These are phyloP conservation scores for Synanceia verrucosa DNA, from an alignment of 2,797 vertebrate genomes.

Conservation along the genomic window DNA sequence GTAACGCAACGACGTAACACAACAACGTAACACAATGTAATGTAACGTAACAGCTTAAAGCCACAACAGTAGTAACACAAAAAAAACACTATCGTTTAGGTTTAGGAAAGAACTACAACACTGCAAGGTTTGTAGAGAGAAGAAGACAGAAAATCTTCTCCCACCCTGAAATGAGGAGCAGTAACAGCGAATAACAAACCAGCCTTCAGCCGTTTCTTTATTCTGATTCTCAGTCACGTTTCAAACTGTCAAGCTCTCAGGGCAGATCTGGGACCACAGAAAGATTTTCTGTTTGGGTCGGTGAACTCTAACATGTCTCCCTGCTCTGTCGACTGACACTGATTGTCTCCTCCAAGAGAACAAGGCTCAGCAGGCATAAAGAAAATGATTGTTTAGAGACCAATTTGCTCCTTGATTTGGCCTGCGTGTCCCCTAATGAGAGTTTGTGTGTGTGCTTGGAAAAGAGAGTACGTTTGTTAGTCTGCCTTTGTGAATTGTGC, in stretches of 20 bases:
- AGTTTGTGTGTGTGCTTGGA: not conserved
- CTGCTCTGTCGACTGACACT: constrained; percentile 23
- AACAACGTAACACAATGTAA: too few relatives aligned
- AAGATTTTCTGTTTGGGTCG: not conserved
- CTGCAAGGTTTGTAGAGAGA: too few relatives aligned
- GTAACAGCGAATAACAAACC: not conserved
- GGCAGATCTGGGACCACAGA: not conserved
- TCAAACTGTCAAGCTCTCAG: not conserved
- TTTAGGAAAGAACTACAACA: too few relatives aligned
- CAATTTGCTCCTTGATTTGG: constrained; percentile 40
- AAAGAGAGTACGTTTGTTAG: not conserved
- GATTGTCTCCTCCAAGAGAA: constrained; percentile 31
- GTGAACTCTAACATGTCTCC: not conserved
- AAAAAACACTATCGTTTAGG: too few relatives aligned
- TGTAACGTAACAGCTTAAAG: too few relatives aligned
- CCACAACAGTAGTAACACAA: too few relatives aligned
- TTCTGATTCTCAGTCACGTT: constrained; percentile 5
- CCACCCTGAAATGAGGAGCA: not conserved
- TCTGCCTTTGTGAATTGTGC: constrained; percentile 20
- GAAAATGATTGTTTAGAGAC: constrained; percentile 46
- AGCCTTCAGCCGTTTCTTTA: not conserved
- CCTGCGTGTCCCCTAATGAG: constrained; percentile 31
- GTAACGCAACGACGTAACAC: too few relatives aligned
- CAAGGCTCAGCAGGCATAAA: constrained; percentile 9
- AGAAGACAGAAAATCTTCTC: too few relatives aligned